Evolutionary conservation across 1,140 invertebrate genomes (phyloP), one percentile per base, ranked within the genome.

Genomic region (Coptotermes formosanus): DNA sequence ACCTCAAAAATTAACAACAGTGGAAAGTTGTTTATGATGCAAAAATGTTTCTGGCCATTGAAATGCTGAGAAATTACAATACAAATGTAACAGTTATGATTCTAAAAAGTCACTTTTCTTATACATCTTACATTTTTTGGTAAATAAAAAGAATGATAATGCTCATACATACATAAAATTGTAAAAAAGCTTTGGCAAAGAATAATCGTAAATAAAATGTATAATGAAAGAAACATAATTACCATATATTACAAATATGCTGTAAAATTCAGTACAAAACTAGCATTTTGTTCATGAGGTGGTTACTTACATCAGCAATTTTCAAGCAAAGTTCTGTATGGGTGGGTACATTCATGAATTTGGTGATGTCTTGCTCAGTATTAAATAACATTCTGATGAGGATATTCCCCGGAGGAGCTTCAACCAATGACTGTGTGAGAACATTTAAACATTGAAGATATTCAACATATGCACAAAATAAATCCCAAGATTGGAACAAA

Each of bases 51-150:
- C n/a, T 75, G 25, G 64, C n/a, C 25, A n/a, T n/a, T 75, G 64
- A 75, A 75, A 75, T 75, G 64, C 25, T 75, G 64, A 75, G 64
- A 75, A 75, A 75, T 75, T 75, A 75, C 64, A 30, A 75, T 9
- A 30, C 8, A 30, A 30, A 75, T 30, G n/a, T 30, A 75, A 75
- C 9, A 30, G 14, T 25, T 14, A 30, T 75, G 11, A 75, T 30
- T 75, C 9, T 30, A 75, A 7, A 75, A 30, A 75, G 2, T 8
- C n/a, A 25, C 8, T n/a, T 75, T 75, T n/a, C n/a, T 75, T 75
- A 75, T 30, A 75, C 64, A 75, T 75, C n/a, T n/a, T 75, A 75
- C 64, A 75, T 9, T 75, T 30, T 48, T 30, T 75, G 7, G 64
- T 14, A 75, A 75, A 75, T 75, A 30, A 75, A 75, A 75, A 8